Conservation (phyloP, 2,113 vertebrate species). For the Hemicordylus capensis region DNA sequence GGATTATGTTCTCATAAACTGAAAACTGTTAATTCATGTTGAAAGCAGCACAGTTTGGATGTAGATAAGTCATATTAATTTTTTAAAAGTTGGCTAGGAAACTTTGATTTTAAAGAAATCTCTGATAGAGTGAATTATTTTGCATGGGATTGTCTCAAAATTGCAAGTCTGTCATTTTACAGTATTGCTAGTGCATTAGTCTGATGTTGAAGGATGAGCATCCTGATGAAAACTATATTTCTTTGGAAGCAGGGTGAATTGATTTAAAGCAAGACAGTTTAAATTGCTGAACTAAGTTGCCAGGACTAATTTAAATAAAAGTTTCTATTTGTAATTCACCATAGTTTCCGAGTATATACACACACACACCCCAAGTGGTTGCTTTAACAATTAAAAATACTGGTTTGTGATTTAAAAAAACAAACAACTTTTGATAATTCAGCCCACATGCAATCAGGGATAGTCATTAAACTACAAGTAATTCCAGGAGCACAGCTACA, state of each 20-base stretch:
- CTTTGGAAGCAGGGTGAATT: neutral
- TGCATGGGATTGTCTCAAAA: too few relatives aligned
- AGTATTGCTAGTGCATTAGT: neutral
- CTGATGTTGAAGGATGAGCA: neutral
- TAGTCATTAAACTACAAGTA: too few relatives aligned
- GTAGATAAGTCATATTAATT: neutral
- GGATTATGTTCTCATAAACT: neutral
- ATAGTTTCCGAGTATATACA: neutral
- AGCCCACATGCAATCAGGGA: too few relatives aligned
- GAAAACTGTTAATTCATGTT: neutral
- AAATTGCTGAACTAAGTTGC: neutral
- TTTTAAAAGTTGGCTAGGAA: neutral
- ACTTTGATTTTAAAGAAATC: neutral
- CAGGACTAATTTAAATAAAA: neutral
- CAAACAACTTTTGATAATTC: too few relatives aligned
- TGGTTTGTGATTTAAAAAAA: too few relatives aligned
- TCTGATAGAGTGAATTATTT: too few relatives aligned
- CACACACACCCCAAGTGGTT: too few relatives aligned
- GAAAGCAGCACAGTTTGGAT: neutral
- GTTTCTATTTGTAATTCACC: neutral
- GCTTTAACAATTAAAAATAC: too few relatives aligned
- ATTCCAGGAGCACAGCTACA: too few relatives aligned
- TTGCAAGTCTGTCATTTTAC: neutral
- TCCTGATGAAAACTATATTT: neutral
- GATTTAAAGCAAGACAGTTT: neutral